phyloP scores from a whole-genome alignment of 2,888 invertebrate genomes.

The Oscheius sp. region DNA sequence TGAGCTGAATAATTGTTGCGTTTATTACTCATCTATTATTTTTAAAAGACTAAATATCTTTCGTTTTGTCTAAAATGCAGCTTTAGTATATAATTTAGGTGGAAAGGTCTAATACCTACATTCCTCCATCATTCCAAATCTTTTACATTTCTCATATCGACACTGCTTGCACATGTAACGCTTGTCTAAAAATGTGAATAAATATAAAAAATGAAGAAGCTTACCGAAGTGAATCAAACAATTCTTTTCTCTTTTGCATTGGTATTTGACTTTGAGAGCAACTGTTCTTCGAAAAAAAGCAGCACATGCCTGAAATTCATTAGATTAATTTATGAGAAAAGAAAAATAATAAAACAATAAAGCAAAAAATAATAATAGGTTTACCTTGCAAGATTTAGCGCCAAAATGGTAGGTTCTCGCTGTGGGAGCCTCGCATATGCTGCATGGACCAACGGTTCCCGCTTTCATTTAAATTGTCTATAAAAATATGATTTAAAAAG shows the following conservation, averaged over 20 bases:
- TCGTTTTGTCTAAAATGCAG: too few species aligned
- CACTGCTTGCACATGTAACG: conserved; percentile 40
- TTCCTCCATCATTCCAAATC: conserved; percentile 42
- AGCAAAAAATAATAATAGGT: too few species aligned
- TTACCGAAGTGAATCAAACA: background rate
- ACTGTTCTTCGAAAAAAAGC: conserved; percentile 10
- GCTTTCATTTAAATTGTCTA: conserved; percentile 7
- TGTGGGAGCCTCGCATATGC: conserved; percentile 1
- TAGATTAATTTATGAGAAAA: background rate
- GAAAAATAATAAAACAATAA: background rate
- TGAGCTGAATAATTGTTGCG: too few species aligned
- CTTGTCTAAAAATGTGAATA: conserved; percentile 6
- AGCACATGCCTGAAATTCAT: conserved; percentile 5
- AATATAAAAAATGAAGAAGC: background rate
- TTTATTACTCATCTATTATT: too few species aligned
- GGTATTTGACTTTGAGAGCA: conserved; percentile 1
- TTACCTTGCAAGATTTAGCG: conserved; percentile 12
- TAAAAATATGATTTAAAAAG: too few species aligned
- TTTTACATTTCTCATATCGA: conserved; percentile 39
- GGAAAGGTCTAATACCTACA: conserved; percentile 26
- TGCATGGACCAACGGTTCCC: background rate
- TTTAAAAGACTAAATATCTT: too few species aligned
- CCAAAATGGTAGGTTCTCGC: conserved; percentile 15
- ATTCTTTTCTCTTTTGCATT: background rate
- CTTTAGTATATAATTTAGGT: background rate